Evolutionary conservation across 2,113 vertebrate genomes (phyloP), one percentile per base, ranked within the genome.

Genomic region (Planiliza haematocheilus): DNA sequence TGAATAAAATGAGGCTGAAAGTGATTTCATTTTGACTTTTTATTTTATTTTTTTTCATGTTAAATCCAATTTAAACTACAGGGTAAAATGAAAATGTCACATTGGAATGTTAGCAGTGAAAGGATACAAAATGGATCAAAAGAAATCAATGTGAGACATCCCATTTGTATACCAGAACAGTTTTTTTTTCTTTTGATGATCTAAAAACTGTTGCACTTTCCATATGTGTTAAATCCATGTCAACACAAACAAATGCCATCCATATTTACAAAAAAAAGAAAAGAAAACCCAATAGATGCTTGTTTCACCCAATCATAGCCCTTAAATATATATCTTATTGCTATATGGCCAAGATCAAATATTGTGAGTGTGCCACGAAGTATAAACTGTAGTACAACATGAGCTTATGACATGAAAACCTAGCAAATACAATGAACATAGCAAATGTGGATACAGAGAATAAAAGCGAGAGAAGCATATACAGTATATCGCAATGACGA

Each of bases 41-140:
- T n/a, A 45, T 59, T 75, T 39, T 81, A 69, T 36, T 39, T 74
- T 59, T 84, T 81, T 81, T 79, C 14, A 63, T 50, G 58, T 83
- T 79, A 61, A 68, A 84, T 84, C 70, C 72, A 80, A 88, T 80
- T 79, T 20, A 67, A 84, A 83, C 60, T 65, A 81, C 63, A 77
- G 46, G 63, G 71, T 79, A 86, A 70, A 89, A 85, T 70, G 43
- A 81, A 82, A 91, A 53, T 75, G 59, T 83, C 42, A 71, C 70
- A 71, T 12, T 73, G 82, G 69, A 93, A 89, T 91, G 82, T 91
- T 70, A 84, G 65, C 41, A 80, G 67, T 49, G 62, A 65, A 74
- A 66, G 5, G 8, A 76, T 68, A 79, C 18, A 79, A 63, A 62
- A 71, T 42, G 7, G 10, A 46, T 2, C 30, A 14, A 72, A 68